Evolutionary conservation across 2,888 invertebrate species (phyloP).

Genomic region (Chouioia cunea): DNA sequence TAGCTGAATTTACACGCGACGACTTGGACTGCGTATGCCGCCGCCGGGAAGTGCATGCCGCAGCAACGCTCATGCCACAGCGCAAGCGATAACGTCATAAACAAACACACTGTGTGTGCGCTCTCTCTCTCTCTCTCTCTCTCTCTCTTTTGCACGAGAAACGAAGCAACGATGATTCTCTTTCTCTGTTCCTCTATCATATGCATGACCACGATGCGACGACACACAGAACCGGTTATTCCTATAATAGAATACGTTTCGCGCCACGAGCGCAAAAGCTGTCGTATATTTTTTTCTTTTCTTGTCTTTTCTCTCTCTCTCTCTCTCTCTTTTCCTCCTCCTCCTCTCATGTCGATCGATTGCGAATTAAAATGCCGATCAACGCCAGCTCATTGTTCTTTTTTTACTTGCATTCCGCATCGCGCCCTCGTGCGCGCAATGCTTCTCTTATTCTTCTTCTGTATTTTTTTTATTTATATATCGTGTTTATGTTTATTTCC

Average conservation of each 20-base stretch:
- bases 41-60: conserved; percentile 48
- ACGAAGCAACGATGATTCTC: too few species aligned
- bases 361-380: conserved; percentile 34
- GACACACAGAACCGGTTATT: conserved; percentile 25
- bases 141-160: neutral
- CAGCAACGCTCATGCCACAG: conserved; percentile 1
- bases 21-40: too few species aligned
- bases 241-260: too few species aligned
- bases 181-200: too few species aligned
- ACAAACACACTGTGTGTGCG: conserved; percentile 44
- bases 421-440: too few species aligned
- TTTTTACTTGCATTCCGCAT: too few species aligned
- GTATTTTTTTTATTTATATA: too few species aligned
- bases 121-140: neutral
- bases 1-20: conserved; percentile 55
- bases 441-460: too few species aligned
- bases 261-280: too few species aligned
- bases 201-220: neutral
- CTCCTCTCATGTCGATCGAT: conserved; percentile 16
- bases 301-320: neutral
- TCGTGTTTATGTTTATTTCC: too few species aligned
- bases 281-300: too few species aligned
- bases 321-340: neutral
- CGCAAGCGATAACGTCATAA: conserved; percentile 50
- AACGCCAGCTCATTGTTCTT: neutral